Evolutionary conservation across 2,888 invertebrate genomes (phyloP).

Genomic region (Stenolophus ochropezus): DNA sequence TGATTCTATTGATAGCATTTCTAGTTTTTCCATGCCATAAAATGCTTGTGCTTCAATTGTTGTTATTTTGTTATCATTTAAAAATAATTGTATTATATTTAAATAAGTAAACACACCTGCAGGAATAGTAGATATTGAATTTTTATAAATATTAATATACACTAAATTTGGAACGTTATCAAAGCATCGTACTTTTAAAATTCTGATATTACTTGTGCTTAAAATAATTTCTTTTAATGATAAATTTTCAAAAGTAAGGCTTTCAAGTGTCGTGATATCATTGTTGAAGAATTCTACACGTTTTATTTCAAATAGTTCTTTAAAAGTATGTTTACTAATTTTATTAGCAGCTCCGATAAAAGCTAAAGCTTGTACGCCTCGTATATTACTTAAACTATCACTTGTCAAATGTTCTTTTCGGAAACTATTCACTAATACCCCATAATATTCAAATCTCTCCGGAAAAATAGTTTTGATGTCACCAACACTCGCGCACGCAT

Average conservation of each 20-base stretch:
- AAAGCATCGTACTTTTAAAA: slow-evolving; percentile 7
- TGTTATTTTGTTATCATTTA: slow-evolving; percentile 15
- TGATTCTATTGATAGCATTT: slow-evolving; percentile 1
- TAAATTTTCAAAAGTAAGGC: not conserved
- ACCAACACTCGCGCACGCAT: not conserved
- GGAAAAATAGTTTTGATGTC: too few species aligned
- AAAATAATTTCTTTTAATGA: not conserved
- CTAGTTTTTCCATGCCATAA: slow-evolving; percentile 18
- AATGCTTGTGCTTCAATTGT: slow-evolving; percentile 40
- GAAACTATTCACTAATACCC: not conserved
- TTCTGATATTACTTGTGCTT: slow-evolving; percentile 3
- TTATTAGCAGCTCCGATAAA: not conserved
- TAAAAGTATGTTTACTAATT: slow-evolving; percentile 1
- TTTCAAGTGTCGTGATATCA: not conserved
- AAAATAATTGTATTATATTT: slow-evolving; percentile 16
- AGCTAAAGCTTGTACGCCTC: not conserved
- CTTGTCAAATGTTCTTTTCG: not conserved
- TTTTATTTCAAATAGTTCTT: not conserved
- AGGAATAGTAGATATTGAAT: slow-evolving; percentile 13
- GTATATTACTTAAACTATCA: not conserved
- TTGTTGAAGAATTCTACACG: slow-evolving; percentile 10
- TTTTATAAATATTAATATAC: not conserved
- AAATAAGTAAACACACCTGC: slow-evolving; percentile 14
- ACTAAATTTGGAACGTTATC: slow-evolving; percentile 18
- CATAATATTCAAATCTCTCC: too few species aligned